Evolutionary conservation across 2,797 vertebrate species (phyloP).

Genomic region (Chelonia mydas): DNA sequence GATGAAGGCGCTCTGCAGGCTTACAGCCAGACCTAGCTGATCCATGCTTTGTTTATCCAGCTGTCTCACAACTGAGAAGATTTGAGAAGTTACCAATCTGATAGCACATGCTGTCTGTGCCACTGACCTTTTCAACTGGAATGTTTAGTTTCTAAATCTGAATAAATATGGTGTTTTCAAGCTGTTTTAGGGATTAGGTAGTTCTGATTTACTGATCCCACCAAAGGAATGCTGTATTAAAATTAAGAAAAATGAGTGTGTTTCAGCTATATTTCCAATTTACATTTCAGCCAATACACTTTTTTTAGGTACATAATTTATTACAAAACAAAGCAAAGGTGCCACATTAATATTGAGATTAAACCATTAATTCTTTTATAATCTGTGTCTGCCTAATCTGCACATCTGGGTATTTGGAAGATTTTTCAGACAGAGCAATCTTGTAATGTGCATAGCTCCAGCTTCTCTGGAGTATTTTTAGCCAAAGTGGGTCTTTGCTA

Average conservation of each 20-base stretch:
- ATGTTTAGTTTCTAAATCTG: slow-evolving; percentile 34
- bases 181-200: not conserved
- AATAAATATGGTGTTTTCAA: slow-evolving; percentile 37
- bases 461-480: not conserved
- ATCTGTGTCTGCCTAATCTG: not conserved
- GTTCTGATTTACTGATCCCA: slow-evolving; percentile 6
- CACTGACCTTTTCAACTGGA: slow-evolving; percentile 25
- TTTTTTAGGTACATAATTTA: not conserved
- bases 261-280: not conserved
- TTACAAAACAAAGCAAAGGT: not conserved
- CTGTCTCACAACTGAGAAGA: not conserved
- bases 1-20: not conserved
- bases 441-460: not conserved
- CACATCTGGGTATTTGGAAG: not conserved
- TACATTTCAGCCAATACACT: not conserved
- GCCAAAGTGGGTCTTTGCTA: not conserved
- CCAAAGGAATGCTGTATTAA: not conserved
- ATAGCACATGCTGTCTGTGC: not conserved
- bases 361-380: not conserved
- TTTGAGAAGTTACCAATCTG: slow-evolving; percentile 11
- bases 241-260: not conserved
- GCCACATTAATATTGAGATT: not conserved
- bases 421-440: not conserved
- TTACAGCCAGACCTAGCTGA: slow-evolving; percentile 8
- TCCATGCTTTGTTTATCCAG: not conserved